phyloP scores from a whole-genome alignment of 1,140 invertebrate species.

The Tetramorium parvispinum region DNA sequence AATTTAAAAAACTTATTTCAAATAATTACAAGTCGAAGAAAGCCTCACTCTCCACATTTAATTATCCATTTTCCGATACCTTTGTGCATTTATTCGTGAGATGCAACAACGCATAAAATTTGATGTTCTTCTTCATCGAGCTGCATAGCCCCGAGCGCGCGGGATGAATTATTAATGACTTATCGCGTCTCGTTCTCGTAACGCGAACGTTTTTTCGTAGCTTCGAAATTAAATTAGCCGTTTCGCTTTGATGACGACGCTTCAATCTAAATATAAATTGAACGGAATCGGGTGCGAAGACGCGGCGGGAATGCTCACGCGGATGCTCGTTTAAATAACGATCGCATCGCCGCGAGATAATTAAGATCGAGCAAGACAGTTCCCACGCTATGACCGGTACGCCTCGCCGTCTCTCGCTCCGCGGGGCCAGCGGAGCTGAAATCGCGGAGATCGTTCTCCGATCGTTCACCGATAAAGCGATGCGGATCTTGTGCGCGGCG shows the following conservation, averaged over 20 bases:
- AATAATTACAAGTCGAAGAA: background rate
- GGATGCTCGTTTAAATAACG: constrained; percentile 16
- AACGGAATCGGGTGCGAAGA: background rate
- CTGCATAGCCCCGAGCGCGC: background rate
- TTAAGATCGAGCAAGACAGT: constrained; percentile 45
- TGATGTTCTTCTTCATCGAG: background rate
- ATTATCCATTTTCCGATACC: background rate
- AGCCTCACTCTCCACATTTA: background rate
- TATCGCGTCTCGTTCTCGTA: background rate
- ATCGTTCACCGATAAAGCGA: constrained; percentile 54
- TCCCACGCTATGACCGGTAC: constrained; percentile 11
- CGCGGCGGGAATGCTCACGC: background rate
- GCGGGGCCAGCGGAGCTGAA: constrained; percentile 33
- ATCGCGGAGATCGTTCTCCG: constrained; percentile 54
- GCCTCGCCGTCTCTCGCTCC: background rate
- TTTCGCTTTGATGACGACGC: constrained; percentile 15
- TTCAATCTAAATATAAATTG: constrained; percentile 52
- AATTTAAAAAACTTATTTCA: background rate
- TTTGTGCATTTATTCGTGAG: background rate
- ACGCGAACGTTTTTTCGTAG: constrained; percentile 15
- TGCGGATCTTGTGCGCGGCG: constrained; percentile 4
- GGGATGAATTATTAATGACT: constrained; percentile 54
- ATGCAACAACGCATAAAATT: constrained; percentile 40
- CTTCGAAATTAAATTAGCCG: constrained; percentile 35
- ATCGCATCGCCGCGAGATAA: constrained; percentile 30